Base-by-base conservation (phyloP, 2,888 invertebrate genomes). In the Sarcophaga subvicina region DNA sequence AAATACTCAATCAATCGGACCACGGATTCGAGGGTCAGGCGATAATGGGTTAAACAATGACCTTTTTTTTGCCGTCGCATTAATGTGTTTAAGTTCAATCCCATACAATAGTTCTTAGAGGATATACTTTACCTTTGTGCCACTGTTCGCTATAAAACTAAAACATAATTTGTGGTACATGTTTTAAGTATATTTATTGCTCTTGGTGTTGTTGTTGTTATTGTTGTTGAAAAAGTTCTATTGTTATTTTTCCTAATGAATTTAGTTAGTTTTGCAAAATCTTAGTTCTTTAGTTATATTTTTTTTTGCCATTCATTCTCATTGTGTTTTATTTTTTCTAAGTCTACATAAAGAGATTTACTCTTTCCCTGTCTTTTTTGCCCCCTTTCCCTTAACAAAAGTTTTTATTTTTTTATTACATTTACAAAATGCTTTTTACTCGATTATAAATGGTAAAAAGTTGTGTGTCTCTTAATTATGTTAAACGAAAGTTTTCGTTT, bases 361-460 rank as follows among this genome's bases (percentile, higher is more conserved):
- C 4, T 62, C 45, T 63, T 49, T 62, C 25, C 63, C 63, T 78
- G 25, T 54, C 63, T 25, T 66, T 69, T 70, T 47, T 63, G 10
- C 45, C 37, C 1, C 37, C 8, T 11, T 49, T 54, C 73, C 62
- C 47, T 17, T 22, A 76, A 47, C 17, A 66, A 72, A 70, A 66
- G 54, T 66, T 77, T 64, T 22, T 72, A 67, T 78, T 59, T 78
- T 78, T 79, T 81, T 77, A 49, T 80, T 83, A 78, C 80, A 69
- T 83, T 81, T 76, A 67, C 75, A 81, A 81, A 84, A 84, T 84
- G 67, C 71, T 78, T 87, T 84, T 79, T 71, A 79, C 81, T 63
- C 81, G 87, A 87, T 87, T 81, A 87, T 84, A 87, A 87, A 84
- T 87, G 81, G 67, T 76, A 84, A 84, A 84, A 87, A 54, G 84